Evolutionary conservation across 92 coral and sea anemone species (phyloP).

Genomic region (Zoanthus sociatus): DNA sequence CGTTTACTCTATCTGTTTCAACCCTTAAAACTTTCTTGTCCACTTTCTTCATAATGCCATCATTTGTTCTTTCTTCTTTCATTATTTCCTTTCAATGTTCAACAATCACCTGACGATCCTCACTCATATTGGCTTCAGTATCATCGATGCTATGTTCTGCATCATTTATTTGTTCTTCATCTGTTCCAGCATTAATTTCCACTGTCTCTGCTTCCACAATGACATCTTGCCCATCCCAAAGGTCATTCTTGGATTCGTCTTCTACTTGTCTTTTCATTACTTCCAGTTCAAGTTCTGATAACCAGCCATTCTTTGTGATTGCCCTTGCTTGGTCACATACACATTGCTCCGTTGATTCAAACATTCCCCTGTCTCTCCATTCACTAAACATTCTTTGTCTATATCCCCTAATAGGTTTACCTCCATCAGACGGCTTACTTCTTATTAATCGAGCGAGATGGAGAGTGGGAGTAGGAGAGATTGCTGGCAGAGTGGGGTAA

Average conservation of each 20-base stretch:
- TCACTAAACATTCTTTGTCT: background rate
- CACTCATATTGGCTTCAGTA: slow-evolving; percentile 19
- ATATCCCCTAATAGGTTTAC: too few species aligned
- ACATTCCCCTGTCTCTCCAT: background rate
- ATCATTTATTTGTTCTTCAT: background rate
- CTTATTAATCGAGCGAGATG: too few species aligned
- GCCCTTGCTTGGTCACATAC: too few species aligned
- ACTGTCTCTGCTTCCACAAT: background rate
- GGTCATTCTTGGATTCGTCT: background rate
- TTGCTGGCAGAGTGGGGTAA: too few species aligned
- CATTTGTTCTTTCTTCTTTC: background rate
- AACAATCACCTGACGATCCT: slow-evolving; percentile 14
- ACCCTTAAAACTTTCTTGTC: slow-evolving; percentile 28
- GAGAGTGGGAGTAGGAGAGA: too few species aligned
- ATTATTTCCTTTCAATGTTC: slow-evolving; percentile 6
- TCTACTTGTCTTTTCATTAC: background rate
- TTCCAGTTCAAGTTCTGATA: background rate
- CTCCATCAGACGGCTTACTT: too few species aligned
- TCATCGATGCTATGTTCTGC: slow-evolving; percentile 21
- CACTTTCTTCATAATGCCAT: slow-evolving; percentile 9
- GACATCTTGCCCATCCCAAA: background rate
- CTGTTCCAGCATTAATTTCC: background rate
- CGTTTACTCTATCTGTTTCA: slow-evolving; percentile 27
- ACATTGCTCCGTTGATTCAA: background rate
- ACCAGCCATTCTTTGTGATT: too few species aligned